Conservation (phyloP, 2,888 invertebrate genomes). For the Orchesellides sinensis region DNA sequence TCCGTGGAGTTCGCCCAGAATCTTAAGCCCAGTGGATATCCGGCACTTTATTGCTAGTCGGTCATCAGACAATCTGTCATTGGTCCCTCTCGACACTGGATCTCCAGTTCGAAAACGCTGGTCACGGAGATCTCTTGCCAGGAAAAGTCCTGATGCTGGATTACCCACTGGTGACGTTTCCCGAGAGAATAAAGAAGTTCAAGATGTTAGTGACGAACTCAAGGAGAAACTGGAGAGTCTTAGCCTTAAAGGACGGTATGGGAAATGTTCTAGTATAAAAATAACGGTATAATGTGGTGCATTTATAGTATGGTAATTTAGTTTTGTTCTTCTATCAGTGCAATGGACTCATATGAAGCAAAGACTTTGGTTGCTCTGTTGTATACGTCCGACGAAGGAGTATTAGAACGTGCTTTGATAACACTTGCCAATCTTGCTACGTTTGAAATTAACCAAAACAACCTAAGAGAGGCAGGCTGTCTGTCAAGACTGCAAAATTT, state of each 20-base stretch:
- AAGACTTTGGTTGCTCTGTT: slow-evolving; percentile 78
- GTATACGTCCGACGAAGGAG: slow-evolving; percentile 78
- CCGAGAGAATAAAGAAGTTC: slow-evolving; percentile 75
- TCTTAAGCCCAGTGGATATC: slow-evolving; percentile 78
- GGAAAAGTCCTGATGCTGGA: slow-evolving; percentile 71
- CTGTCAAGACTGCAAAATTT: slow-evolving; percentile 78
- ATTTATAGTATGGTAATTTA: slow-evolving; percentile 6
- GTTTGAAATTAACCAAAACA: slow-evolving; percentile 77
- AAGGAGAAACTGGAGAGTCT: slow-evolving; percentile 76
- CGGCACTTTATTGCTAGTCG: slow-evolving; percentile 78
- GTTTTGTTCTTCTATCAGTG: slow-evolving; percentile 76
- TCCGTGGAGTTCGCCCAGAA: slow-evolving; percentile 79
- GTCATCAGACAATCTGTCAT: slow-evolving; percentile 78
- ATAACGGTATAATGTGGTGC: not conserved
- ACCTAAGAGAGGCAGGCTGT: slow-evolving; percentile 79
- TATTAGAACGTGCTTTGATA: slow-evolving; percentile 78
- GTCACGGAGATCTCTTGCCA: slow-evolving; percentile 76
- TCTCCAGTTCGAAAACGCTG: slow-evolving; percentile 77
- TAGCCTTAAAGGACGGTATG: slow-evolving; percentile 75
- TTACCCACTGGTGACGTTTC: slow-evolving; percentile 69
- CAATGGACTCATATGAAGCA: slow-evolving; percentile 78
- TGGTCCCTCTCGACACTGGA: slow-evolving; percentile 75
- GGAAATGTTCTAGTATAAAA: not conserved
- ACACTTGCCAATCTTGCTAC: slow-evolving; percentile 74
- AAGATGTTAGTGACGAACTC: slow-evolving; percentile 76